Evolutionary conservation across 1,140 invertebrate genomes (phyloP), one percentile per base, ranked within the genome.

Genomic region (Drosophila tani): DNA sequence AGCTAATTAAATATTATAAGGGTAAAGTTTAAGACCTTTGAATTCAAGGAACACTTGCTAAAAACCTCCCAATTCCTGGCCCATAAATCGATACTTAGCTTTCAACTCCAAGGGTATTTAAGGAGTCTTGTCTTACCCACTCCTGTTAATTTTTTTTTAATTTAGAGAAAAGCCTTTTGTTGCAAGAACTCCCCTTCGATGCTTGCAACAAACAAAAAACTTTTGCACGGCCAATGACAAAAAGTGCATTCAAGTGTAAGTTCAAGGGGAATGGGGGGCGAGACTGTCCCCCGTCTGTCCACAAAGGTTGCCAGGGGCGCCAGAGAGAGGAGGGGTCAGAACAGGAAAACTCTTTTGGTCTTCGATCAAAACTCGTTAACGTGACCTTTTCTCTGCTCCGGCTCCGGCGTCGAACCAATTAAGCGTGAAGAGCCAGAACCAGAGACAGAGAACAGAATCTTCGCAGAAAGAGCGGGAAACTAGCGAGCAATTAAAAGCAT

Each of bases 211-310:
- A 6, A 17, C 8, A 55, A 38, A 15, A 62, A 77, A 71, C 70
- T 62, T 56, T 45, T 71, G 59, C 70, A 56, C 47, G 47, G 57
- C 38, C 47, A 45, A 74, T 81, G 75, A 74, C 75, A 76, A 81
- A 84, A 78, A 81, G 78, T 78, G 82, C 82, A 84, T 81, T 85
- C 82, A 81, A 69, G 82, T 84, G 82, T 81, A 81, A 85, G 56
- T 58, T 46, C n/a, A 11, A 60, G 56, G 9, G 49, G 14, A 46
- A 40, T 50, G 55, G 55, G 55, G 55, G 40, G 29, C 43, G 51
- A 21, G 15, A 47, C 53, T 24, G 57, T 60, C 53, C 24, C 55
- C 60, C 24, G 4, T 65, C n/a, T 47, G 17, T 50, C n/a, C 29
- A 43, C 27, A 55, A 40, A 64, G 40, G 40, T 19, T 17, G 17